phyloP scores from a whole-genome alignment of 2,888 invertebrate genomes.

The Noctua janthina region DNA sequence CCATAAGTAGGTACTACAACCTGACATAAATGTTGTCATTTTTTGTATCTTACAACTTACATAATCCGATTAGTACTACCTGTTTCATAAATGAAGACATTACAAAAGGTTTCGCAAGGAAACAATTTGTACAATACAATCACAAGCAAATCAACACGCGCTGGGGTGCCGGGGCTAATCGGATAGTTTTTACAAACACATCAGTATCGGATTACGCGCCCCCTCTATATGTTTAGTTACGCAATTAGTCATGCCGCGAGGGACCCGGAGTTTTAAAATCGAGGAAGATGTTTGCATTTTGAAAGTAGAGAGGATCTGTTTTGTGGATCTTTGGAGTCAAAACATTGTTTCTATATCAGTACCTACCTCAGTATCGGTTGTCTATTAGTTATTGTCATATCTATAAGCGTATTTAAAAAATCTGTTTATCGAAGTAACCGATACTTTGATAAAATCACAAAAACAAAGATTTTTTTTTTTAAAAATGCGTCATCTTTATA shows the following conservation, averaged over 20 bases:
- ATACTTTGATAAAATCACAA: not conserved
- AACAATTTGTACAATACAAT: constrained; percentile 66
- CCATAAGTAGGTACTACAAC: not conserved
- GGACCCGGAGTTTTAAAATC: constrained; percentile 66
- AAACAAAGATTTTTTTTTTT: not conserved
- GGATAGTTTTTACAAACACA: constrained; percentile 90
- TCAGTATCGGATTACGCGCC: constrained; percentile 88
- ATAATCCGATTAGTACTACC: no score
- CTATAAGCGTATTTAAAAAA: not conserved
- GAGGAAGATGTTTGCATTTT: constrained; percentile 63
- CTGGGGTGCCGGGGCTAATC: constrained; percentile 78
- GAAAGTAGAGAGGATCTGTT: not conserved
- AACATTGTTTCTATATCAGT: no score
- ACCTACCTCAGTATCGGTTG: not conserved
- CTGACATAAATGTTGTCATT: not conserved
- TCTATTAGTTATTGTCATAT: not conserved
- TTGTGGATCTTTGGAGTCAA: not conserved
- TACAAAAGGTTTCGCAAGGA: constrained; percentile 43
- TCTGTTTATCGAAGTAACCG: not conserved
- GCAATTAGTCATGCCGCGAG: constrained; percentile 86
- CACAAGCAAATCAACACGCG: constrained; percentile 62
- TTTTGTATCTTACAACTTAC: not conserved
- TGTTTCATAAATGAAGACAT: constrained; percentile 32
- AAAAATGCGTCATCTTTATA: not conserved
- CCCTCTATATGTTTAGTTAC: constrained; percentile 87